A percentile compares a stretch with the other conserved stretches of the same genome.
Evolutionary conservation across 2,113 vertebrate genomes (phyloP).

Genomic region (Phoenicopterus ruber): DNA sequence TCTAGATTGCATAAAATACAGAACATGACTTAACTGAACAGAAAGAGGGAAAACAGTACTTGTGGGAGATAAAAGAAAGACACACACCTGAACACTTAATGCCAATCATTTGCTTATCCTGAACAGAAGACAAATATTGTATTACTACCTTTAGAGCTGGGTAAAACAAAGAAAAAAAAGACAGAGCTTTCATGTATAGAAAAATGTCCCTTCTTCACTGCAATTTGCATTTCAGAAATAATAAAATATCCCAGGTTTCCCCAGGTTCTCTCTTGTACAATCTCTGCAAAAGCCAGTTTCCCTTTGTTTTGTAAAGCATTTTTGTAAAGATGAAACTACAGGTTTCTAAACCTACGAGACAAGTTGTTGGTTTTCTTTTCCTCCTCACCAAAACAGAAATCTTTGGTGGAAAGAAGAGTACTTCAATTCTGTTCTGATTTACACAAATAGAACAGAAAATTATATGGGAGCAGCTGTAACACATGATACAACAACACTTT

Average conservation of each 20-base stretch:
- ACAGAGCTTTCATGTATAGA: not conserved
- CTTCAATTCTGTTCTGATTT: not conserved
- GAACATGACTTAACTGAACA: not conserved
- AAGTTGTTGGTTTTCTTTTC: not conserved
- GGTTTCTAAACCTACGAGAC: not conserved
- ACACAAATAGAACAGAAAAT: constrained; percentile 5
- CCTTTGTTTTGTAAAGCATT: not conserved
- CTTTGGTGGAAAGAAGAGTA: not conserved
- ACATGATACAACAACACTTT: not conserved
- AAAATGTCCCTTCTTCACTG: not conserved
- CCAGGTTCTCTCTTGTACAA: not conserved
- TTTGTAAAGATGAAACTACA: not conserved
- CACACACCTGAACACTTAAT: not conserved
- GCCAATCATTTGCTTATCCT: not conserved
- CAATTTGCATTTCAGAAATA: constrained; percentile 38
- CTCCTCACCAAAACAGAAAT: not conserved
- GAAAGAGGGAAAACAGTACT: constrained; percentile 2
- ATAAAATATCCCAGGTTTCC: not conserved
- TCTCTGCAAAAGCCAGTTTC: not conserved
- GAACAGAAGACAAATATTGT: constrained; percentile 8
- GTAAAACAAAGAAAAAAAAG: not conserved
- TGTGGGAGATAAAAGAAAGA: constrained; percentile 13
- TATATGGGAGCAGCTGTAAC: not conserved
- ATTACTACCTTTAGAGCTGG: not conserved
- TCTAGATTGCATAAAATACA: not conserved